Evolutionary conservation across 2,797 vertebrate genomes (phyloP), one percentile per base, ranked within the genome.

Genomic region (Peromyscus melanophrys): DNA sequence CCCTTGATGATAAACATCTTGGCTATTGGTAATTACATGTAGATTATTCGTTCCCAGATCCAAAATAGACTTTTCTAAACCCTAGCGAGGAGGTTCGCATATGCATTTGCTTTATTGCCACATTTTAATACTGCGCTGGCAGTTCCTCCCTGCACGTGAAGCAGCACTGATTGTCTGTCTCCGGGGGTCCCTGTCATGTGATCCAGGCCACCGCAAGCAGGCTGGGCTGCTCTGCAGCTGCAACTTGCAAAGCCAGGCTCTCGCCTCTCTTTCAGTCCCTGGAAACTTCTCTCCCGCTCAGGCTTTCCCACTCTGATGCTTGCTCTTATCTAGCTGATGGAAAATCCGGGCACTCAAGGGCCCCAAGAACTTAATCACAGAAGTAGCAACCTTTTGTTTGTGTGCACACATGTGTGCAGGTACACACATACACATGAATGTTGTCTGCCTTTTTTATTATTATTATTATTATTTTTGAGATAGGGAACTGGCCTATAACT

Each of bases 1-100:
- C 98, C 97, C 98, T 98, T 98, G 98, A 98, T 98, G 98, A 98
- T 98, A 98, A 98, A 98, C 98, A 98, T 98, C 98, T 98, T 97
- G 71, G 97, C 98, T 98, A 96, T 98, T 98, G 98, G 97, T 98
- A 98, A 99, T 99, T 99, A 98, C 96, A 97, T 98, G 98, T 96
- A 98, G 98, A 98, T 98, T 98, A 98, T 98, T 98, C 98, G 95
- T 98, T 98, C 98, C 98, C 94, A 96, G 97, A 97, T 98, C 98
- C 97, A 98, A 98, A 98, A 98, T 96, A 98, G 97, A 97, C 96
- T 98, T 98, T 98, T 98, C 98, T 98, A 98, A 98, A 98, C 98
- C 98, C 98, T 98, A 92, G 97, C 43, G 97, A 97, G 96, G 97
- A 98, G 98, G 98, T 98, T 98, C 98, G 98, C 98, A 98, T 98